Evolutionary conservation across 2,888 invertebrate species (phyloP).

Genomic region (Lithophane ornitopus): DNA sequence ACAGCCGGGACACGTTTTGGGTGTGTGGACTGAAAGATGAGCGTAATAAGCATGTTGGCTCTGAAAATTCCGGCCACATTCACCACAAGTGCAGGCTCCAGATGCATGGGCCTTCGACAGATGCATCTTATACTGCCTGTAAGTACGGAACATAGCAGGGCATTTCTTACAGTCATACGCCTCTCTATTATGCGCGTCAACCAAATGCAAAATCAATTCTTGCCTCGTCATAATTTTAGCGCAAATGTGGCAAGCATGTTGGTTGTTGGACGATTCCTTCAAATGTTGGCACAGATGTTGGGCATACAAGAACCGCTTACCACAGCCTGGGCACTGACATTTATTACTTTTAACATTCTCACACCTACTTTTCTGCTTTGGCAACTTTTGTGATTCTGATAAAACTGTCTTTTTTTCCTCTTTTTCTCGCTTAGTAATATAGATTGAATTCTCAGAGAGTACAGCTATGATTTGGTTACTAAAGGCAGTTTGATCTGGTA

Average conservation of each 20-base stretch:
- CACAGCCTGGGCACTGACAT: slow-evolving; percentile 80
- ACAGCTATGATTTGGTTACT: slow-evolving; percentile 70
- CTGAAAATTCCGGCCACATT: slow-evolving; percentile 81
- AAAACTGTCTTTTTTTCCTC: slow-evolving; percentile 5
- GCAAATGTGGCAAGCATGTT: slow-evolving; percentile 82
- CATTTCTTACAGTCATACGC: slow-evolving; percentile 81
- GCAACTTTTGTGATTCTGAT: slow-evolving; percentile 3
- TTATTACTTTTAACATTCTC: slow-evolving; percentile 58
- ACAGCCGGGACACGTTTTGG: slow-evolving; percentile 81
- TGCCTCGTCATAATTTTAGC: slow-evolving; percentile 79
- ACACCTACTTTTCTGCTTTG: slow-evolving; percentile 22
- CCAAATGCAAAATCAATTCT: slow-evolving; percentile 77
- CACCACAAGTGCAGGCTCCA: slow-evolving; percentile 79
- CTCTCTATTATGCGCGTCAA: slow-evolving; percentile 68
- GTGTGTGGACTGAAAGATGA: slow-evolving; percentile 77
- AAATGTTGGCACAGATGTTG: slow-evolving; percentile 79
- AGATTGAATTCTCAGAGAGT: slow-evolving; percentile 72
- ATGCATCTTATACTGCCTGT: slow-evolving; percentile 72
- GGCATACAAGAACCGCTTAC: slow-evolving; percentile 77
- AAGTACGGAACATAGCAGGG: slow-evolving; percentile 74
- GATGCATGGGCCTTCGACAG: slow-evolving; percentile 72
- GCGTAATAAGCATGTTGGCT: slow-evolving; percentile 77
- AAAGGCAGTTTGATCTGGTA: slow-evolving; percentile 65
- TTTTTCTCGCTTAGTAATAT: slow-evolving; percentile 58
- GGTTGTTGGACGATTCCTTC: slow-evolving; percentile 79